A percentile compares a stretch with the other conserved stretches of the same genome.
Evolutionary conservation across 2,797 vertebrate genomes (phyloP).

Genomic region (Pygocentrus nattereri): DNA sequence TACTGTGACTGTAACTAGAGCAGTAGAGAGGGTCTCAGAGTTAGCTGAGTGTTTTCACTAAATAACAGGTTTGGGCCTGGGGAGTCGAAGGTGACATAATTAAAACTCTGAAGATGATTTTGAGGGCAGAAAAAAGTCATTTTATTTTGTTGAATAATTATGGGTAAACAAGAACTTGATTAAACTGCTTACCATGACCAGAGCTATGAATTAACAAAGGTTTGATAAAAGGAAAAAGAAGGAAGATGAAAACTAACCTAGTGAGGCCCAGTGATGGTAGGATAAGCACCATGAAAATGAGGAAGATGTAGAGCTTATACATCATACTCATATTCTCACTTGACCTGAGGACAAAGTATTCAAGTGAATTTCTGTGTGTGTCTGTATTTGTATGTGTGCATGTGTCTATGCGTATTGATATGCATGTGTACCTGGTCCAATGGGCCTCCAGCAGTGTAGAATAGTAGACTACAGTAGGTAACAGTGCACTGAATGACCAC

Average conservation of each 20-base stretch:
- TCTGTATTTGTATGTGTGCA: background rate
- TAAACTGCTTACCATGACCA: too few species aligned
- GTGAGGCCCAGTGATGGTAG: conserved; percentile 96
- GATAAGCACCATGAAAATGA: conserved; percentile 97
- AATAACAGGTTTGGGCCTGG: too few species aligned
- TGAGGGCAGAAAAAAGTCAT: too few species aligned
- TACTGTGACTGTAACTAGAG: too few species aligned
- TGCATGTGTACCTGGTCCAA: conserved; percentile 89
- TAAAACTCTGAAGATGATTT: too few species aligned
- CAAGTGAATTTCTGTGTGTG: background rate
- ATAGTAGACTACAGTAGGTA: conserved; percentile 93
- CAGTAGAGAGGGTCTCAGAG: too few species aligned
- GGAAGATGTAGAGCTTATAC: conserved; percentile 94
- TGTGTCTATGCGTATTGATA: background rate
- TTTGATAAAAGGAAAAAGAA: background rate
- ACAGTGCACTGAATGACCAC: conserved; percentile 92
- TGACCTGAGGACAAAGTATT: conserved; percentile 78
- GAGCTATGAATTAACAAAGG: background rate
- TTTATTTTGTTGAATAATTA: too few species aligned
- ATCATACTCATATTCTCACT: conserved; percentile 94
- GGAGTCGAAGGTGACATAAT: too few species aligned
- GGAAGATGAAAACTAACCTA: conserved; percentile 79
- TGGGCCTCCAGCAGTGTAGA: conserved; percentile 92
- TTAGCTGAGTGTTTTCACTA: too few species aligned
- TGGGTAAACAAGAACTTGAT: too few species aligned